Base-by-base conservation (phyloP, 64 coral and sea anemone species). In the Montipora cactus region DNA sequence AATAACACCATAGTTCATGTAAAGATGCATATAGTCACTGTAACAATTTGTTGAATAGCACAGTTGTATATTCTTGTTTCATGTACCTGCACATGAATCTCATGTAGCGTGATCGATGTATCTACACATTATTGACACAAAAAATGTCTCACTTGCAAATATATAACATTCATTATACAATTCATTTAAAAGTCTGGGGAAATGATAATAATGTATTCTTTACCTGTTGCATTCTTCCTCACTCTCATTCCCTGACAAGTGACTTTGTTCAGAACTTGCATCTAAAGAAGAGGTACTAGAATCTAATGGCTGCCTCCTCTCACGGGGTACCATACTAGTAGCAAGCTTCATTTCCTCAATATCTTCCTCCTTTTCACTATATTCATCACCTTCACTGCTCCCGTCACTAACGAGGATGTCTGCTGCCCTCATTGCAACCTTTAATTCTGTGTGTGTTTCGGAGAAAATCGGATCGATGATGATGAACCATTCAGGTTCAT, bases 391-490 rank as follows among this genome's bases (percentile, higher is more conserved):
- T 75, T 88, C 68, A 75, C 16, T 51, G 47, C 45, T 51, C 5
- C 44, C 5, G 11, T 48, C 67, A 75, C 85, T 74, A 5, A 52
- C 47, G 64, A 45, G 59, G 23, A 75, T 88, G 47, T 75, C 85
- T 9, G 18, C 85, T 88, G 85, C 88, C 59, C 44, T 68, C 3
- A 59, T 68, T 44, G 67, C 67, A 86, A 47, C 67, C 37, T 86
- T 71, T 71, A 86, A 86, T 45, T 67, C 61, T 93, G 91, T 75
- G 61, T 87, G 61, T 45, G 91, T 93, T 76, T 93, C 74, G 74
- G 91, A 93, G 55, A 93, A 92, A 87, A 87, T 62, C 5, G 71
- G 90, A 50, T 92, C 70, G 62, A 92, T 68, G 81, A 92, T 92
- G 64, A 61, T 75, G 59, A 76, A 87, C 91, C 91, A 92, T 58